Percentiles rank a stretch among this genome's conserved stretches.
Evolutionary conservation across 2,888 invertebrate genomes (phyloP).

Genomic region (Clusia tigrina): DNA sequence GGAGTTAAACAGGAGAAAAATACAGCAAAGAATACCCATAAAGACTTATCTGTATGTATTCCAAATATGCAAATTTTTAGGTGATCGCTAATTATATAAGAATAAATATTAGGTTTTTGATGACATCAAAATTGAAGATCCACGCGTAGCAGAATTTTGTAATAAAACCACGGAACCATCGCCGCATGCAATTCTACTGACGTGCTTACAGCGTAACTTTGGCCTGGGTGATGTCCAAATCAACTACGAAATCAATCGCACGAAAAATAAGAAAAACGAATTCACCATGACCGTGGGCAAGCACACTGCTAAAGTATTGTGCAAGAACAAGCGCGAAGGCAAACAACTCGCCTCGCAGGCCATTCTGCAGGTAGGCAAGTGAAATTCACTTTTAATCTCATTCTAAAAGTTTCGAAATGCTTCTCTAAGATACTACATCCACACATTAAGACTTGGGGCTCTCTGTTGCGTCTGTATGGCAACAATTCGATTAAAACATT

Average conservation of each 20-base stretch:
- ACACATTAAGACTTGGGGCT: slow-evolving; percentile 94
- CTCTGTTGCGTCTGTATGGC: slow-evolving; percentile 90
- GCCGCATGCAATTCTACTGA: slow-evolving; percentile 91
- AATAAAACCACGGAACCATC: slow-evolving; percentile 95
- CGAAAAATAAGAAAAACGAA: slow-evolving; percentile 91
- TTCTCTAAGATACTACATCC: slow-evolving; percentile 83
- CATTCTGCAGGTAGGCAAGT: slow-evolving; percentile 81
- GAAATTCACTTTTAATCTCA: background rate
- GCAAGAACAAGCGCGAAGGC: slow-evolving; percentile 95
- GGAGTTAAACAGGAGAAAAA: slow-evolving; percentile 65
- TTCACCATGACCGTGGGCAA: slow-evolving; percentile 95
- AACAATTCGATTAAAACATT: slow-evolving; percentile 89
- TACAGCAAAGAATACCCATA: slow-evolving; percentile 61
- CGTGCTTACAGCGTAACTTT: slow-evolving; percentile 91
- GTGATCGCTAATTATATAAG: background rate
- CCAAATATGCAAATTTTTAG: background rate
- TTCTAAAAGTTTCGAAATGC: background rate
- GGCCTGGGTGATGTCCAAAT: slow-evolving; percentile 90
- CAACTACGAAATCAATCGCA: slow-evolving; percentile 83
- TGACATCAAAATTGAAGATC: slow-evolving; percentile 91
- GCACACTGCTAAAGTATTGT: slow-evolving; percentile 88
- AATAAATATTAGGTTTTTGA: slow-evolving; percentile 77
- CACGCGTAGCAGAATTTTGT: slow-evolving; percentile 92
- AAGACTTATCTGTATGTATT: slow-evolving; percentile 66
- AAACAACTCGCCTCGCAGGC: slow-evolving; percentile 96